phyloP scores from a whole-genome alignment of 2,113 vertebrate species.

The Paradoxurus hermaphroditus region DNA sequence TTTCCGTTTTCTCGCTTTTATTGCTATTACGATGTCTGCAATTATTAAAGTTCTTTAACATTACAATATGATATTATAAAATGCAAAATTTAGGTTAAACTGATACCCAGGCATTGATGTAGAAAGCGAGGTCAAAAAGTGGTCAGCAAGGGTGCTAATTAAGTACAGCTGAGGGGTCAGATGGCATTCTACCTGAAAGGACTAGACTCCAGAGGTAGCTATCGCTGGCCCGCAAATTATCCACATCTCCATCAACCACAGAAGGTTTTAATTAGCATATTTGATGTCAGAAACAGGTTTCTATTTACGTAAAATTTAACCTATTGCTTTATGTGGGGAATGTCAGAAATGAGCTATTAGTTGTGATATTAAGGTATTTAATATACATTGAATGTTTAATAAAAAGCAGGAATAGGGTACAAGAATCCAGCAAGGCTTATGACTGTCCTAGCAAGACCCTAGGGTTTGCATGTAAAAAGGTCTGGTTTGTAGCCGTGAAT shows the following conservation, averaged over 20 bases:
- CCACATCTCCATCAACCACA: neutral
- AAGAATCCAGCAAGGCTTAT: neutral
- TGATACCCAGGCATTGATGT: neutral
- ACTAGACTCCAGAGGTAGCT: neutral
- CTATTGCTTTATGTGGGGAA: constrained; percentile 29
- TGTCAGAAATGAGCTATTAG: constrained; percentile 8
- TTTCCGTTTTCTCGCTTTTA: neutral
- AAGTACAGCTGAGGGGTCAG: neutral
- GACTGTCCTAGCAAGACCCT: neutral
- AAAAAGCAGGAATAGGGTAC: neutral
- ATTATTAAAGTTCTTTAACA: neutral
- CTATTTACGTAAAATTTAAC: constrained; percentile 12
- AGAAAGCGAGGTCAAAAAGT: neutral
- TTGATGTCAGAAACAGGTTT: constrained; percentile 35
- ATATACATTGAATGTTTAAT: neutral
- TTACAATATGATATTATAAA: neutral
- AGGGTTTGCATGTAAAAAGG: neutral
- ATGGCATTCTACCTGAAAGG: neutral
- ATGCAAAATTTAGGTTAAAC: neutral
- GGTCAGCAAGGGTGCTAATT: neutral
- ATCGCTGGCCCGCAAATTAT: neutral
- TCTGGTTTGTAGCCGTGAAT: neutral
- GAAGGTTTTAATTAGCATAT: constrained; percentile 14
- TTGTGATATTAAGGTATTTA: constrained; percentile 30
- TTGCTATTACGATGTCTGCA: neutral